Evolutionary conservation across 2,888 invertebrate genomes (phyloP).

Genomic region (Meandrusa payeni): DNA sequence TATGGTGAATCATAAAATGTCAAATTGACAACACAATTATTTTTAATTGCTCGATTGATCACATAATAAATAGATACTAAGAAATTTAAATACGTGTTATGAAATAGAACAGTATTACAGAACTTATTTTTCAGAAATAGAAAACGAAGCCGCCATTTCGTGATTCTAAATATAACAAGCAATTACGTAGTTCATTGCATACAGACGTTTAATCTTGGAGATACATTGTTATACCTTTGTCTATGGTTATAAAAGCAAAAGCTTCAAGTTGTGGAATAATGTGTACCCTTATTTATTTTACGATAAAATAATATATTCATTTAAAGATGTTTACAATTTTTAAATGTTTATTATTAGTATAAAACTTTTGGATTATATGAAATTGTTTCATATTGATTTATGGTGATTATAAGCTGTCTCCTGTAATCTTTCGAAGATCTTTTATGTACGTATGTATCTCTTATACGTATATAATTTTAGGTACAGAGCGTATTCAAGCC

Average conservation of each 20-base stretch:
- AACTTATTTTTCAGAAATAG: neutral
- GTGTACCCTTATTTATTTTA: too few species aligned
- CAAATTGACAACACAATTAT: constrained; percentile 34
- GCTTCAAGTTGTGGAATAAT: too few species aligned
- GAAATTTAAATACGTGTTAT: neutral
- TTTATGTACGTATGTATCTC: too few species aligned
- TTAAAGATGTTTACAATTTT: too few species aligned
- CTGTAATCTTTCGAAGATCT: too few species aligned
- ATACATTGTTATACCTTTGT: constrained; percentile 10
- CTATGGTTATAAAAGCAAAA: constrained; percentile 17
- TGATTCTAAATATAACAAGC: constrained; percentile 29
- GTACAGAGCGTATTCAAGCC: too few species aligned
- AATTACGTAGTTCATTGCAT: constrained; percentile 20
- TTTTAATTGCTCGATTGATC: constrained; percentile 29
- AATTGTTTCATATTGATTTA: too few species aligned
- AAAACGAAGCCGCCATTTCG: constrained; percentile 44
- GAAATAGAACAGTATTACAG: neutral
- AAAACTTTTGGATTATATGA: too few species aligned
- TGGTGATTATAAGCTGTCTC: too few species aligned
- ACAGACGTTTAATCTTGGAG: constrained; percentile 16
- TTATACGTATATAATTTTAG: too few species aligned
- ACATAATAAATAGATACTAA: constrained; percentile 23
- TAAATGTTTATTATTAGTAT: too few species aligned
- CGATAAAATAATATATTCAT: too few species aligned
- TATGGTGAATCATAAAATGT: constrained; percentile 47